phyloP scores from a whole-genome alignment of 2,888 invertebrate genomes.

The Drosophila greeni region DNA sequence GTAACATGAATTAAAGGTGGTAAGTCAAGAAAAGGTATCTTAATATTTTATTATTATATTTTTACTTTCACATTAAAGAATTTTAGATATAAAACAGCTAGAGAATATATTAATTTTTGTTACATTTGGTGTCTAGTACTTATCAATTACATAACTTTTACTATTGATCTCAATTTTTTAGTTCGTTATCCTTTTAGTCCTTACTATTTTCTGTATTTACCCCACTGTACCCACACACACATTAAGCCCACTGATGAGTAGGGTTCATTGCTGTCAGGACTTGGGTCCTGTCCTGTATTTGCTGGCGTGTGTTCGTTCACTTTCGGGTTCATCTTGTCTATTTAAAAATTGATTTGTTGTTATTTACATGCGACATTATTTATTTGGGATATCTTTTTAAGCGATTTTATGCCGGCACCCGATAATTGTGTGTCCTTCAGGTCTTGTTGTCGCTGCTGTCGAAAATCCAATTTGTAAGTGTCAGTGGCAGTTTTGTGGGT shows the following conservation, averaged over 20 bases:
- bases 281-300: slow-evolving; percentile 10
- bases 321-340: slow-evolving; percentile 47
- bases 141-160: too few relatives aligned
- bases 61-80: background rate
- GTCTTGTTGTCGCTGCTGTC: slow-evolving; percentile 41
- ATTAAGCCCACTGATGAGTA: slow-evolving; percentile 49
- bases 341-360: slow-evolving; percentile 73
- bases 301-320: slow-evolving; percentile 27
- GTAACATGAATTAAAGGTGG: background rate
- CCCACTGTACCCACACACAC: slow-evolving; percentile 20
- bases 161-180: background rate
- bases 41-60: background rate
- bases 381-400: slow-evolving; percentile 55
- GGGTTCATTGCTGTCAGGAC: slow-evolving; percentile 56
- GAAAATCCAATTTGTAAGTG: slow-evolving; percentile 71
- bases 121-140: background rate
- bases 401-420: slow-evolving; percentile 37
- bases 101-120: too few relatives aligned
- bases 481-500: slow-evolving; percentile 60
- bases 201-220: background rate
- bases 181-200: background rate
- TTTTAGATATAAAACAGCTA: background rate
- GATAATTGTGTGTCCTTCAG: slow-evolving; percentile 58
- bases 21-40: background rate
- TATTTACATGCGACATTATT: slow-evolving; percentile 71